These are phyloP conservation scores for Hypsibius dujardini DNA, from an alignment of 1,140 invertebrate species.

Conservation along the genomic window DNA sequence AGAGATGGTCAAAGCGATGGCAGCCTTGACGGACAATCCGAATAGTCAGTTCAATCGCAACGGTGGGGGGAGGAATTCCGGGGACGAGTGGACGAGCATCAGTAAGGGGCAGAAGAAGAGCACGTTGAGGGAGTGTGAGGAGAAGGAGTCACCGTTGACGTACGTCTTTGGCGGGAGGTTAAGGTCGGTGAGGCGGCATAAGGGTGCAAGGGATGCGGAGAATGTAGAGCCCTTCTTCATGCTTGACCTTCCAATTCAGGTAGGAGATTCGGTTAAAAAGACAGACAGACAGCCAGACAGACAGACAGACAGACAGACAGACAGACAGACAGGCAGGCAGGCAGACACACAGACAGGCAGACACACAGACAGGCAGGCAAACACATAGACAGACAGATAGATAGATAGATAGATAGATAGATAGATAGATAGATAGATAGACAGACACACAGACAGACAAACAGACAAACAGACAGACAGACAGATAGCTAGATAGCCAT, in stretches of 20 bases:
- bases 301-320: background rate
- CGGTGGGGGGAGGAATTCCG: background rate
- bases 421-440: background rate
- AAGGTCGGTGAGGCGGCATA: background rate
- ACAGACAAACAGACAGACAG: background rate
- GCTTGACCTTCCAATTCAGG: conserved; percentile 11
- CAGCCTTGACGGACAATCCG: background rate
- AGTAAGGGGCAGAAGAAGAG: background rate
- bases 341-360: too few relatives aligned
- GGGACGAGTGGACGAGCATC: conserved; percentile 8
- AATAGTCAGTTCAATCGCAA: background rate
- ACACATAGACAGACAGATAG: background rate
- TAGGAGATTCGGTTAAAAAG: background rate
- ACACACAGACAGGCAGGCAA: background rate
- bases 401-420: background rate
- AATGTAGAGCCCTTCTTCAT: conserved; percentile 14
- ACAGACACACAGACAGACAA: background rate
- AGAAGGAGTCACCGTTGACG: background rate
- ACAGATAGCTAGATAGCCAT: background rate
- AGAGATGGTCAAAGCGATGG: conserved; percentile 1
- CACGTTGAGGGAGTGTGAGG: background rate
- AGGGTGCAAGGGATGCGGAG: background rate
- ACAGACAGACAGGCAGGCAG: background rate
- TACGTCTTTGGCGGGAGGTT: background rate
- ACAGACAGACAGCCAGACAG: background rate